Percentiles rank a stretch among this genome's conserved stretches.
Evolutionary conservation across 2,888 invertebrate genomes (phyloP).

Genomic region (Tetranychus piercei): DNA sequence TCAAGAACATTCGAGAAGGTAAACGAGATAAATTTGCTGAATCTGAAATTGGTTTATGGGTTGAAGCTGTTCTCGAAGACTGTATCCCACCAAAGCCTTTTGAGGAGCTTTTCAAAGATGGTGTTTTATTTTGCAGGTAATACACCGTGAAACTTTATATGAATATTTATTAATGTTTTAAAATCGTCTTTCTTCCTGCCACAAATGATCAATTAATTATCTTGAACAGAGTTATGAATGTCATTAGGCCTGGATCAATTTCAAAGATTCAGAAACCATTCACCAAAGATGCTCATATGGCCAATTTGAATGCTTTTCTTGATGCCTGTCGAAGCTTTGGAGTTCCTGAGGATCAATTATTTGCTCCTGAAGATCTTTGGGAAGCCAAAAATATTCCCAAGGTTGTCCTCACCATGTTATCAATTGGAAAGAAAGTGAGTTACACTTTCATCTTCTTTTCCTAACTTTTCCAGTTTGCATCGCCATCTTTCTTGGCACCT

Average conservation of each 20-base stretch:
- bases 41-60: slow-evolving; percentile 18
- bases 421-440: slow-evolving; percentile 10
- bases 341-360: slow-evolving; percentile 15
- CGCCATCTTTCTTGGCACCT: not conserved
- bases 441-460: not conserved
- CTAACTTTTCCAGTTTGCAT: not conserved
- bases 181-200: not conserved
- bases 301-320: slow-evolving; percentile 15
- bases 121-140: slow-evolving; percentile 18
- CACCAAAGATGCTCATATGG: slow-evolving; percentile 15
- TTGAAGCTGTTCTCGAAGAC: slow-evolving; percentile 17
- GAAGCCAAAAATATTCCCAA: slow-evolving; percentile 16
- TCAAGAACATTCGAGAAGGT: slow-evolving; percentile 11
- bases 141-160: not conserved
- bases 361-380: slow-evolving; percentile 14
- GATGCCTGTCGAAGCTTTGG: slow-evolving; percentile 14
- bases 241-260: slow-evolving; percentile 12
- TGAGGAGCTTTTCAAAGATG: slow-evolving; percentile 17
- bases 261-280: slow-evolving; percentile 18
- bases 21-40: slow-evolving; percentile 18
- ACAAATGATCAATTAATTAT: not conserved
- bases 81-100: slow-evolving; percentile 17
- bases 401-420: slow-evolving; percentile 8
- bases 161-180: not conserved
- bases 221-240: slow-evolving; percentile 16